Evolutionary conservation across 1,140 invertebrate species (phyloP), one percentile per base, ranked within the genome.

Genomic region (Macrosteles quadrilineatus): DNA sequence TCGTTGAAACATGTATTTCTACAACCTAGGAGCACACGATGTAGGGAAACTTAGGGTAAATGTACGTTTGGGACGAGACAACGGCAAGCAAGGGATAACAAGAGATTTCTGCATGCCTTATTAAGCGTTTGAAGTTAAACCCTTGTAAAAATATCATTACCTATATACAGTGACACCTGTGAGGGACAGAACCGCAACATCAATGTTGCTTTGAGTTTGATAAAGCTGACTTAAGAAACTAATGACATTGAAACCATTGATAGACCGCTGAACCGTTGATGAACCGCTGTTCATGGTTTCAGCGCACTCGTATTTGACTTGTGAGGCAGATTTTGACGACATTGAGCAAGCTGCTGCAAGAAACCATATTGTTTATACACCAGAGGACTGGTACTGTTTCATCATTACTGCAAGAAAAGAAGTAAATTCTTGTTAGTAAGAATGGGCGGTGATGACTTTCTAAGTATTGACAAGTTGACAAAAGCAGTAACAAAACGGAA

Each of bases 21-120:
- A 71, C 64, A 70, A 72, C 31, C 53, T 75, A 14, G 64, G 66
- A 19, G 65, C 74, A 31, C 71, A 74, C 59, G 63, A 75, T 29
- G n/a, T 73, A 1, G 68, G 45, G 2, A 66, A 55, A 68, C 67
- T 31, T 14, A 9, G 74, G 36, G 23, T 67, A 47, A 30, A 72
- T 72, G 71, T 63, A 72, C 30, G 57, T 69, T 3, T 69, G 71
- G 71, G 67, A 71, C 29, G 67, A 72, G 36, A 69, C 67, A 0
- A 55, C 50, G 1, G 72, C 71, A 45, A 40, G 31, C 27, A 32
- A 68, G 68, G 71, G 74, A 23, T 72, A 66, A 29, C 59, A 75
- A 68, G 72, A 73, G 70, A 75, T 73, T 45, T 53, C 45, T 21
- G 66, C 72, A 32, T 69, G 55, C 47, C 27, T 32, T 21, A 17